Conservation (phyloP, 2,888 invertebrate genomes). For the Stomorhina lunata region DNA sequence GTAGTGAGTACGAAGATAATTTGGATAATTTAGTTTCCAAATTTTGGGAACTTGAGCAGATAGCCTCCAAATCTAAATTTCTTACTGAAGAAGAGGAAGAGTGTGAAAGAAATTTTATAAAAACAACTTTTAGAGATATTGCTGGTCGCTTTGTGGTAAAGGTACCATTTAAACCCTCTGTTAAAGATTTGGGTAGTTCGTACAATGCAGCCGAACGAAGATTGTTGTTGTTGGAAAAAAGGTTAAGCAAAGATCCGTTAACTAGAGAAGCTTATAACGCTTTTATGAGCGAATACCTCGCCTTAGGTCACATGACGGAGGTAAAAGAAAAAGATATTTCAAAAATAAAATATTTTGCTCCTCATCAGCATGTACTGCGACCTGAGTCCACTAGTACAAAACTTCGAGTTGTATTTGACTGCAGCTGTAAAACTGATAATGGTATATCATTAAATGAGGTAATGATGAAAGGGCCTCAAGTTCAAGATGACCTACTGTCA, state of each 20-base stretch:
- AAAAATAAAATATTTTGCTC: too few relatives aligned
- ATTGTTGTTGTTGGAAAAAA: too few relatives aligned
- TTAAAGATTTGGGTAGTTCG: too few relatives aligned
- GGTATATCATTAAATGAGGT: slow-evolving; percentile 57
- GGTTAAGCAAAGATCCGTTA: neutral
- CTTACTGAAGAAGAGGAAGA: too few relatives aligned
- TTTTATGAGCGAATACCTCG: slow-evolving; percentile 37
- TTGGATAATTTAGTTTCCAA: neutral
- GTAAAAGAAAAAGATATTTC: slow-evolving; percentile 27
- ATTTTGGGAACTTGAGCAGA: too few relatives aligned
- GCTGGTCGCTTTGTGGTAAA: too few relatives aligned
- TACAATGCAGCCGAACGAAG: too few relatives aligned
- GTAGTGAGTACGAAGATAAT: neutral
- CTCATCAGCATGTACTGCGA: slow-evolving; percentile 47
- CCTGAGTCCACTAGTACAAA: slow-evolving; percentile 50
- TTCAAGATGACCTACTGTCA: slow-evolving; percentile 55
- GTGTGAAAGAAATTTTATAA: too few relatives aligned
- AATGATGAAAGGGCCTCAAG: slow-evolving; percentile 45
- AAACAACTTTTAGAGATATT: neutral
- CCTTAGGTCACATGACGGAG: slow-evolving; percentile 39
- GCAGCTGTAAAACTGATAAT: slow-evolving; percentile 49
- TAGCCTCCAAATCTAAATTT: too few relatives aligned
- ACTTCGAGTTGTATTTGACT: too few relatives aligned
- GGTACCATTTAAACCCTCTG: slow-evolving; percentile 7
- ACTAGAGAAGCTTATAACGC: slow-evolving; percentile 1